Conservation (phyloP, 2,113 vertebrate species). For the Tinamus guttatus region DNA sequence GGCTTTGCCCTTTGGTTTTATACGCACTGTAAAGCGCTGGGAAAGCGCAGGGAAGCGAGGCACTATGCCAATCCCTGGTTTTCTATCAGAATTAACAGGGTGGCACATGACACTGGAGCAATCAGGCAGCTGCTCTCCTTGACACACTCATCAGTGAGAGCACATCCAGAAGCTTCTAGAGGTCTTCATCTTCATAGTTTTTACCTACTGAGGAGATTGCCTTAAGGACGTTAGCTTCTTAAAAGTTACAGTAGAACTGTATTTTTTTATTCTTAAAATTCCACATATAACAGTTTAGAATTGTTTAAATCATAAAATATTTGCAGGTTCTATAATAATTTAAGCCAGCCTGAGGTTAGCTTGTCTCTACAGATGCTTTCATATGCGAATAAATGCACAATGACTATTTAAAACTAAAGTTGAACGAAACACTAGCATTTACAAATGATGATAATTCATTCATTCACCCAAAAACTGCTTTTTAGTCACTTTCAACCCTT, state of each 20-base stretch:
- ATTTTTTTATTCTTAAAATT: background rate
- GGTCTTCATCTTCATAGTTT: background rate
- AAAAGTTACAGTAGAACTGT: background rate
- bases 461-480: background rate
- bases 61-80: background rate
- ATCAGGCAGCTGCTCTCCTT: background rate
- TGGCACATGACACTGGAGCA: background rate
- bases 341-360: background rate
- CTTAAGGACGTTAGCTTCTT: background rate
- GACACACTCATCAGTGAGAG: background rate
- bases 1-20: background rate
- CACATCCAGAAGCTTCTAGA: background rate
- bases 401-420: background rate
- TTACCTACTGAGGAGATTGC: background rate
- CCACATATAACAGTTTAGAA: background rate
- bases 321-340: background rate
- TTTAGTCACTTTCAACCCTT: background rate
- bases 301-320: background rate
- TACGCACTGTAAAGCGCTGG: background rate
- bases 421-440: background rate
- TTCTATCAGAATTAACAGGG: background rate
- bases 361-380: background rate
- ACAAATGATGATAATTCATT: background rate
- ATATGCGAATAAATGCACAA: background rate
- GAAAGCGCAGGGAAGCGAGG: background rate